These are phyloP conservation scores for Gambusia yucatana DNA, from an alignment of 2,797 vertebrate genomes.

Conservation along the genomic window DNA sequence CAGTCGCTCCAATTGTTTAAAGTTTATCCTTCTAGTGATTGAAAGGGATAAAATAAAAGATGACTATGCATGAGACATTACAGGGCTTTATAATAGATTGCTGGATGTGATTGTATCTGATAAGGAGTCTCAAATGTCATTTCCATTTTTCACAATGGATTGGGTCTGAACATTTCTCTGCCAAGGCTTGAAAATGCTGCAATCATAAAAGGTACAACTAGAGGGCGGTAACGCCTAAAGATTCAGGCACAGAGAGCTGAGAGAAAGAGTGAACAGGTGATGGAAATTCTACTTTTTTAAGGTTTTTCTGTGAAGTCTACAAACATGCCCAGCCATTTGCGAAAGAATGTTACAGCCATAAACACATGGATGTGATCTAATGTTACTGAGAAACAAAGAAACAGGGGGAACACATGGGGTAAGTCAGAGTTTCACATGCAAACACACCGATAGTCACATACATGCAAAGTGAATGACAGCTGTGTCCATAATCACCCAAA, in stretches of 20 bases:
- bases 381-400: conserved; percentile 35
- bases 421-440: conserved; percentile 14
- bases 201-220: conserved; percentile 43
- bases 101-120: conserved; percentile 46
- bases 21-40: conserved; percentile 17
- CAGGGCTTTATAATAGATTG: conserved; percentile 30
- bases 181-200: not conserved
- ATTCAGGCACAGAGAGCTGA: not conserved
- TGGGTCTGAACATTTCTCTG: not conserved
- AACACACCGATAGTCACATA: conserved; percentile 30
- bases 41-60: conserved; percentile 10
- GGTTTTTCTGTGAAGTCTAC: conserved; percentile 19
- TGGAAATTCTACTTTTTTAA: conserved; percentile 28
- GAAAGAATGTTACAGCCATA: conserved; percentile 37
- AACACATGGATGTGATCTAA: conserved; percentile 35
- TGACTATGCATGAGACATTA: conserved; percentile 32
- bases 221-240: conserved; percentile 59
- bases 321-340: not conserved
- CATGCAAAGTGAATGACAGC: conserved; percentile 75
- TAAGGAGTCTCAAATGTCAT: conserved; percentile 58
- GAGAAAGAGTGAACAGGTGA: conserved; percentile 39
- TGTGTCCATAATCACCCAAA: conserved; percentile 78
- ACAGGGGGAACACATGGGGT: conserved; percentile 15
- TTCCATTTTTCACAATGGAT: not conserved
- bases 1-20: conserved; percentile 20